Percentiles rank a stretch among this genome's conserved stretches.
These are phyloP conservation scores for Philhelius pedissequus DNA, from an alignment of 2,888 invertebrate genomes.

Conservation along the genomic window DNA sequence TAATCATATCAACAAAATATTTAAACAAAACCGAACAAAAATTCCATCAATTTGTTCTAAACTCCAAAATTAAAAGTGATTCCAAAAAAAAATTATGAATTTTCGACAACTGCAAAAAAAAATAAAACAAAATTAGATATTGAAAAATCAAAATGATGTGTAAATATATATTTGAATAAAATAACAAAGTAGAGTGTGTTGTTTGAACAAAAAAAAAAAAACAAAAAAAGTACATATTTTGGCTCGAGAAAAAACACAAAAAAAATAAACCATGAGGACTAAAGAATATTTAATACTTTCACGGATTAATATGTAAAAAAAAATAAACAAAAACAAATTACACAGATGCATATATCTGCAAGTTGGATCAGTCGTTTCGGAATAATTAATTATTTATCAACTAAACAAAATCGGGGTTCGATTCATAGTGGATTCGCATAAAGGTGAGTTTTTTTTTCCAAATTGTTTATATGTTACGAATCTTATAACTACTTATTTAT, in stretches of 20 bases:
- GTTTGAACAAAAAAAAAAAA: slow-evolving; percentile 45
- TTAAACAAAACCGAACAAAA: slow-evolving; percentile 49
- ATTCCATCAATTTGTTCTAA: slow-evolving; percentile 60
- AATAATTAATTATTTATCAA: slow-evolving; percentile 14
- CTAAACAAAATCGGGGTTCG: slow-evolving; percentile 15
- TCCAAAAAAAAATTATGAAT: slow-evolving; percentile 51
- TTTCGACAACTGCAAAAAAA: slow-evolving; percentile 58
- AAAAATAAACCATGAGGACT: slow-evolving; percentile 65
- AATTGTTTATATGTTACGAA: neutral
- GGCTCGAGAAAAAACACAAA: slow-evolving; percentile 59
- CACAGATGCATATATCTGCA: neutral
- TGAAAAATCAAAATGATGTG: slow-evolving; percentile 13
- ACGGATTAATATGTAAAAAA: slow-evolving; percentile 69
- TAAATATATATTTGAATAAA: slow-evolving; percentile 32
- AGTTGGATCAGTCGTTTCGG: slow-evolving; percentile 49
- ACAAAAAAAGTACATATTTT: slow-evolving; percentile 49
- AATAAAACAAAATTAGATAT: too few species aligned
- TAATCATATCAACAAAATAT: slow-evolving; percentile 15
- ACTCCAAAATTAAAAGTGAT: slow-evolving; percentile 60
- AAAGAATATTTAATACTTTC: slow-evolving; percentile 56
- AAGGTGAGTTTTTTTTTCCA: slow-evolving; percentile 54
- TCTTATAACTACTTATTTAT: too few species aligned
- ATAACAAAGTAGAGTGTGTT: slow-evolving; percentile 44
- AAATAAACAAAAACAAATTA: slow-evolving; percentile 14
- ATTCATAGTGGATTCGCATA: slow-evolving; percentile 41